Evolutionary conservation across 2,888 invertebrate genomes (phyloP), one percentile per base, ranked within the genome.

Genomic region (Campopleginae sp.): DNA sequence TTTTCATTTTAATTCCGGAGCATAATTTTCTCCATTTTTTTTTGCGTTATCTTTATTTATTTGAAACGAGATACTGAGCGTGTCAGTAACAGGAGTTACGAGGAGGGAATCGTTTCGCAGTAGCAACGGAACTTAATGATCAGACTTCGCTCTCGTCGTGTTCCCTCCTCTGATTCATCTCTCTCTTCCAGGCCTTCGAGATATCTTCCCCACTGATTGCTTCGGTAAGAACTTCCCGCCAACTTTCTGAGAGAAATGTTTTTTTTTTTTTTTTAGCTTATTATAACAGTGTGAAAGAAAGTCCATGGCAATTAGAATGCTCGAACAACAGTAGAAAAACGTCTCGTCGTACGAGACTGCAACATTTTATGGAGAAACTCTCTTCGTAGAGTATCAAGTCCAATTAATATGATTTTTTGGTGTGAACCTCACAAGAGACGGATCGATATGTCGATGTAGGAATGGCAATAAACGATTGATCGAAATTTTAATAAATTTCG

Each of bases 111-210:
- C 8, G 58, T 38, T 63, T 44, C 58, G 68, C 74, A 85, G 70
- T 71, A 81, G 84, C 81, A 85, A 81, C 33, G 70, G 31, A 81
- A 65, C 78, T 85, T 81, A 75, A 78, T 81, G 81, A 74, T 63
- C 78, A 74, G 68, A 75, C 81, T 51, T 48, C 17, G 19, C 27
- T 51, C n/a, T 27, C 44, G 31, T 33, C n/a, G 8, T 33, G 17
- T 51, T 3, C 27, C 17, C 51, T 78, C 19, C 51, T 44, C 19
- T 19, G 65, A 44, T 33, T 65, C 66, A 46, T 81, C 17, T 33
- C 48, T 38, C 79, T 79, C 17, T 75, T 44, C 54, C 75, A 48
- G 27, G 10, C 74, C 58, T 44, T n/a, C 12, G 48, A 78, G 79
- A 80, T 77, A 48, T 72, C 71, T 77, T 74, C 46, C 68, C 68